Evolutionary conservation across 2,113 vertebrate genomes (phyloP).

Genomic region (Paracanthobrama guichenoti): DNA sequence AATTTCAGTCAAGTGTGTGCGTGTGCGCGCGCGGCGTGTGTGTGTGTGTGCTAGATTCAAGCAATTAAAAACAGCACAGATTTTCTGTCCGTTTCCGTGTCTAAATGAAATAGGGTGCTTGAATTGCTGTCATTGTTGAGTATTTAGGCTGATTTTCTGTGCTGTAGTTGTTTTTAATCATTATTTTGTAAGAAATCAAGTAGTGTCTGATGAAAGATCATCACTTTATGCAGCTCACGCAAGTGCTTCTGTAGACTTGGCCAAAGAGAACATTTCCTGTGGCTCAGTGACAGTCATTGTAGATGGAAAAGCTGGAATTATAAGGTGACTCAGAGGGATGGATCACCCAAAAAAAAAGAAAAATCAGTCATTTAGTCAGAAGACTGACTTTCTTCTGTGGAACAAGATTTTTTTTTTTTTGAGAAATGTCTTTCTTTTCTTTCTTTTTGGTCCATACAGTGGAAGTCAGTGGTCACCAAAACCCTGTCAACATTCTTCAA

Average conservation of each 20-base stretch:
- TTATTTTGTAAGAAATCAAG: slow-evolving; percentile 7
- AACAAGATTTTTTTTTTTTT: too few species aligned
- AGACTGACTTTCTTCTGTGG: background rate
- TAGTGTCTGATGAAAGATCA: background rate
- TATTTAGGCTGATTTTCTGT: background rate
- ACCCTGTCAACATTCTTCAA: background rate
- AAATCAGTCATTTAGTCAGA: background rate
- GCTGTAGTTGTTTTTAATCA: slow-evolving; percentile 6
- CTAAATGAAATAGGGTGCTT: background rate
- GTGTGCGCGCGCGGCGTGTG: background rate
- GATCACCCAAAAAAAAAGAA: background rate
- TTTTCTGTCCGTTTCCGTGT: background rate
- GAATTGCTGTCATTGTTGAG: background rate
- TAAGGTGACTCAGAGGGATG: background rate
- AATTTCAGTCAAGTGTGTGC: background rate
- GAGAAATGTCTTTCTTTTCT: too few species aligned
- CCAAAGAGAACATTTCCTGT: slow-evolving; percentile 51
- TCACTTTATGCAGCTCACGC: background rate
- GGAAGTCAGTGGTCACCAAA: background rate
- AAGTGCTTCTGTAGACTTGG: slow-evolving; percentile 45
- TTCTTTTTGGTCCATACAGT: background rate
- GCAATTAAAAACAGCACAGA: slow-evolving; percentile 4
- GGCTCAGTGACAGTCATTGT: slow-evolving; percentile 15
- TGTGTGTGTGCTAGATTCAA: background rate
- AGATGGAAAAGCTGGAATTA: background rate